Conservation (phyloP, 2,113 vertebrate species). For the Cercopithecus mona region DNA sequence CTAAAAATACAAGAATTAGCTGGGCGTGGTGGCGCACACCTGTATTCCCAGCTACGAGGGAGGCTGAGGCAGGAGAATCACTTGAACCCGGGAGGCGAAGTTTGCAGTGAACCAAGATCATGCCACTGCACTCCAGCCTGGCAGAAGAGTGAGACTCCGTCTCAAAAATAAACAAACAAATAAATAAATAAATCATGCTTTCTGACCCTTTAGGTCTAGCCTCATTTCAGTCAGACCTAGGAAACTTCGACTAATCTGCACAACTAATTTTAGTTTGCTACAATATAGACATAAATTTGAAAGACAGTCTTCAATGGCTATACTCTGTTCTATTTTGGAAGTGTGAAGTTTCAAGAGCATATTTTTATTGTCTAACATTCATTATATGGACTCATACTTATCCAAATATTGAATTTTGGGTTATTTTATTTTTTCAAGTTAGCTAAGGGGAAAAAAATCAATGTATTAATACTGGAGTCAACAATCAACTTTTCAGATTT, state of each 20-base stretch:
- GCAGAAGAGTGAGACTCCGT: too few species aligned
- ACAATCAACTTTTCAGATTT: neutral
- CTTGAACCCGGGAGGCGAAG: too few species aligned
- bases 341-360: neutral
- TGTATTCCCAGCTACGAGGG: too few species aligned
- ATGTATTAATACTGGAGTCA: neutral
- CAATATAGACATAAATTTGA: neutral
- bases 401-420: neutral
- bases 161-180: too few species aligned
- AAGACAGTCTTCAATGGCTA: neutral
- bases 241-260: neutral
- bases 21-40: too few species aligned
- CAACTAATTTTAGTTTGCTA: neutral
- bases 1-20: too few species aligned
- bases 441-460: neutral
- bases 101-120: too few species aligned
- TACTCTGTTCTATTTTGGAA: neutral
- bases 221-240: neutral
- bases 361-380: neutral
- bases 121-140: too few species aligned
- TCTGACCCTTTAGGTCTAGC: neutral
- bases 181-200: neutral
- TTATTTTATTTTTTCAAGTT: conserved; percentile 7
- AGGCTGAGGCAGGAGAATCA: too few species aligned
- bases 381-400: neutral